phyloP scores from a whole-genome alignment of 2,113 vertebrate genomes.

The Cololabis saira region DNA sequence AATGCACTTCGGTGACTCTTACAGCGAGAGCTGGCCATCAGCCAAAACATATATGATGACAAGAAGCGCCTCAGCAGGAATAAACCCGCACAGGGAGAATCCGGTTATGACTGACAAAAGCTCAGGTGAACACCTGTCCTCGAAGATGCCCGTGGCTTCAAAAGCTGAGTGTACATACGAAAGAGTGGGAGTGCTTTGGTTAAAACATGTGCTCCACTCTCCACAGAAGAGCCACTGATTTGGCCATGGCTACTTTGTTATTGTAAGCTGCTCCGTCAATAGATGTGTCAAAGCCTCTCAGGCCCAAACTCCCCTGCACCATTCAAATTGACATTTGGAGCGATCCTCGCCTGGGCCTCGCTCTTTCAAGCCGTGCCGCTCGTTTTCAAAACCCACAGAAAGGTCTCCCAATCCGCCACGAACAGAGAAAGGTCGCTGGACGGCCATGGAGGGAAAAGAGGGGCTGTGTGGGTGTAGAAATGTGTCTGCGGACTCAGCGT shows the following conservation, averaged over 20 bases:
- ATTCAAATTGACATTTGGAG: slow-evolving; percentile 81
- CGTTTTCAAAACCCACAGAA: slow-evolving; percentile 56
- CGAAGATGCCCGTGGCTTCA: neutral
- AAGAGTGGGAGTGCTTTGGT: slow-evolving; percentile 2
- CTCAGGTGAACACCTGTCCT: slow-evolving; percentile 15
- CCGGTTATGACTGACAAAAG: neutral
- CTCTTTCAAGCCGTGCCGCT: slow-evolving; percentile 56
- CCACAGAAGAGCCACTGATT: slow-evolving; percentile 51
- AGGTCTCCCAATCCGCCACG: slow-evolving; percentile 56
- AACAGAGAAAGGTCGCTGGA: slow-evolving; percentile 65
- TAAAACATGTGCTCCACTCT: slow-evolving; percentile 20
- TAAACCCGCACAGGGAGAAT: slow-evolving; percentile 15
- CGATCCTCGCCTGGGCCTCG: slow-evolving; percentile 57
- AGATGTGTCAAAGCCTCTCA: slow-evolving; percentile 65
- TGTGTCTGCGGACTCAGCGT: slow-evolving; percentile 19
- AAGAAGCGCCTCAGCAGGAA: slow-evolving; percentile 14
- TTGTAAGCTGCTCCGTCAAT: slow-evolving; percentile 63
- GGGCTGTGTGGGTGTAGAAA: neutral
- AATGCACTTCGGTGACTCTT: slow-evolving; percentile 36
- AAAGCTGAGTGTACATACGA: slow-evolving; percentile 5
- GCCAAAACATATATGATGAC: slow-evolving; percentile 4
- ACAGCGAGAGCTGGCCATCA: neutral
- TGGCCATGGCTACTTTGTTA: slow-evolving; percentile 53
- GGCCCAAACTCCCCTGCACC: slow-evolving; percentile 62
- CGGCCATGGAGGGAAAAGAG: slow-evolving; percentile 47